Evolutionary conservation across 2,797 vertebrate genomes (phyloP).

Genomic region (Rhinoraja longicauda): DNA sequence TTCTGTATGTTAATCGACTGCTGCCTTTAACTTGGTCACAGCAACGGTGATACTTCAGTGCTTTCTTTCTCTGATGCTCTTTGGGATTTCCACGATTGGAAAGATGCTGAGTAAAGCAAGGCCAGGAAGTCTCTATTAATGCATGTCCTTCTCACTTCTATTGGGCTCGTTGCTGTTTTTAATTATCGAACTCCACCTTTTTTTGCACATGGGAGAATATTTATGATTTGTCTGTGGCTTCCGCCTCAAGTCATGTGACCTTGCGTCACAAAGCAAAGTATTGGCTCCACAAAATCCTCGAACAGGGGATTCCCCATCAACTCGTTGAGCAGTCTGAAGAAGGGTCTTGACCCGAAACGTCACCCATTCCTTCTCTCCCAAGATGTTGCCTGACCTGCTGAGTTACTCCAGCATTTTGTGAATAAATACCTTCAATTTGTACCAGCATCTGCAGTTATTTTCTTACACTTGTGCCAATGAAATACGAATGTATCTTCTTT

Average conservation of each 20-base stretch:
- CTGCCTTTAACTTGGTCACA: background rate
- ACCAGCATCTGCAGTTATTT: too few species aligned
- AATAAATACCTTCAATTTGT: too few species aligned
- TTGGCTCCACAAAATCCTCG: background rate
- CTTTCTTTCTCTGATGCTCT: background rate
- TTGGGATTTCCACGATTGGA: background rate
- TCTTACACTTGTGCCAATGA: background rate
- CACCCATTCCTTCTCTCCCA: too few species aligned
- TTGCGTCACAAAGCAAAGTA: background rate
- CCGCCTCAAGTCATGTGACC: background rate
- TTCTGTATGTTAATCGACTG: background rate
- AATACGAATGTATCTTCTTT: background rate
- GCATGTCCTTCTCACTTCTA: background rate
- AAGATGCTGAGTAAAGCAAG: background rate
- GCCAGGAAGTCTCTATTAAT: background rate
- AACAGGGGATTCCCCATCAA: background rate
- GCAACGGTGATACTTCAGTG: background rate
- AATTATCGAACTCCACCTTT: background rate
- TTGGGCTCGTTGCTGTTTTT: background rate
- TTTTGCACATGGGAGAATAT: background rate
- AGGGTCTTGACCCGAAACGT: too few species aligned
- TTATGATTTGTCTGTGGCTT: background rate
- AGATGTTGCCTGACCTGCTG: too few species aligned
- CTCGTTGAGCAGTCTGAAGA: too few species aligned
- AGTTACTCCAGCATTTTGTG: too few species aligned